These are phyloP conservation scores for Aegypius monachus DNA, from an alignment of 2,113 vertebrate genomes.

Conservation along the genomic window DNA sequence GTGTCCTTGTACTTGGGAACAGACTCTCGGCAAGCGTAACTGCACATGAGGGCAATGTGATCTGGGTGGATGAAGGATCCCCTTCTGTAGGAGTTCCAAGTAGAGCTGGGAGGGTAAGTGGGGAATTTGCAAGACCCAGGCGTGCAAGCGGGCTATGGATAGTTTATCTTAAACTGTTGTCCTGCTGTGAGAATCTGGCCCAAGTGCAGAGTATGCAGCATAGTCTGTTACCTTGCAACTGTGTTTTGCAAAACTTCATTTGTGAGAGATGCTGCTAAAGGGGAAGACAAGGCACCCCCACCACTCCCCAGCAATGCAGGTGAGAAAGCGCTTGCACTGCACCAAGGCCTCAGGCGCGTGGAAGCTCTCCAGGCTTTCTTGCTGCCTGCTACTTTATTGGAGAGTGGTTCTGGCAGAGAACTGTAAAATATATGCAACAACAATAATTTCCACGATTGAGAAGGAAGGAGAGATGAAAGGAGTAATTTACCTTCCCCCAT, in stretches of 20 bases:
- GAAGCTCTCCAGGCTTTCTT: conserved; percentile 31
- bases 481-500: conserved; percentile 19
- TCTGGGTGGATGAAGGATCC: neutral
- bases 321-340: conserved; percentile 11
- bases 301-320: neutral
- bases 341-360: neutral
- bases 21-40: conserved; percentile 5
- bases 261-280: neutral
- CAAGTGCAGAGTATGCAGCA: neutral
- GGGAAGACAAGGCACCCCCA: neutral
- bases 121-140: neutral
- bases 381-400: conserved; percentile 4
- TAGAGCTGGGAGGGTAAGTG: neutral
- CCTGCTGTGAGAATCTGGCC: neutral
- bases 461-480: conserved; percentile 29
- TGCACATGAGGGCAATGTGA: neutral
- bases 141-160: rapidly evolving
- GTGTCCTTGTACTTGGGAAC: conserved; percentile 34
- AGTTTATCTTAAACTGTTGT: neutral
- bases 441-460: conserved; percentile 21
- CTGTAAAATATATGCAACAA: conserved; percentile 8
- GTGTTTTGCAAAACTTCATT: neutral
- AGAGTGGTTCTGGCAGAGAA: conserved; percentile 11
- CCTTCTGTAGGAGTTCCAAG: neutral
- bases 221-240: neutral